These are phyloP conservation scores for Atrichornis clamosus DNA, from an alignment of 2,113 vertebrate genomes.

Conservation along the genomic window DNA sequence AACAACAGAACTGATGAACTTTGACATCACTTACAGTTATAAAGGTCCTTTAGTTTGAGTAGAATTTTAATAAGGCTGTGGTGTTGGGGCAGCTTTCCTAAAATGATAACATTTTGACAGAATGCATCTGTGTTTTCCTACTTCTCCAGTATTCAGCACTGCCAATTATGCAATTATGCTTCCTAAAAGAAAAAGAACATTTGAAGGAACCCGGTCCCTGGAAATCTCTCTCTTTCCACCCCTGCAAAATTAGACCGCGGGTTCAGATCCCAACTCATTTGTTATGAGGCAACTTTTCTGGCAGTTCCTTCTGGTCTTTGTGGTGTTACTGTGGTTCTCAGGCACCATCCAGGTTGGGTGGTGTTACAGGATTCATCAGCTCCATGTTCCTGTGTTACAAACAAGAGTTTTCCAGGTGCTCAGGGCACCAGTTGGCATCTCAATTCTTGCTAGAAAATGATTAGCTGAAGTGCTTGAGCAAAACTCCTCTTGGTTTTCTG, in stretches of 20 bases:
- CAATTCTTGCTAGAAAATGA: background rate
- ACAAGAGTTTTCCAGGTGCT: background rate
- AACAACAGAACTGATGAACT: background rate
- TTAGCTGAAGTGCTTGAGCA: background rate
- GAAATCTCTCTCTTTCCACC: background rate
- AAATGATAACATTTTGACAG: background rate
- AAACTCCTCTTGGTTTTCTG: background rate
- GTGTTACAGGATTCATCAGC: background rate
- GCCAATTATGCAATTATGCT: background rate
- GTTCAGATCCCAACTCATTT: background rate
- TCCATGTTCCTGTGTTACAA: background rate
- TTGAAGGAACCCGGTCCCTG: background rate
- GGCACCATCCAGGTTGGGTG: background rate
- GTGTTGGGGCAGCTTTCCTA: background rate
- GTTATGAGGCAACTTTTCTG: background rate
- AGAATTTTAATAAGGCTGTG: background rate
- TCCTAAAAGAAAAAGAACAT: background rate
- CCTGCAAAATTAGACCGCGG: background rate
- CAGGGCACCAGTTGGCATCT: background rate
- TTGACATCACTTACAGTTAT: background rate
- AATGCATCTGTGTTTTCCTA: background rate
- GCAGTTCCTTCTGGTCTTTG: background rate
- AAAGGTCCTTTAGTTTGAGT: background rate
- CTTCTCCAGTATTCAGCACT: background rate
- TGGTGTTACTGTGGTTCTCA: background rate